Conservation (phyloP, 1,140 invertebrate genomes). For the Neocloeon triangulifer region DNA sequence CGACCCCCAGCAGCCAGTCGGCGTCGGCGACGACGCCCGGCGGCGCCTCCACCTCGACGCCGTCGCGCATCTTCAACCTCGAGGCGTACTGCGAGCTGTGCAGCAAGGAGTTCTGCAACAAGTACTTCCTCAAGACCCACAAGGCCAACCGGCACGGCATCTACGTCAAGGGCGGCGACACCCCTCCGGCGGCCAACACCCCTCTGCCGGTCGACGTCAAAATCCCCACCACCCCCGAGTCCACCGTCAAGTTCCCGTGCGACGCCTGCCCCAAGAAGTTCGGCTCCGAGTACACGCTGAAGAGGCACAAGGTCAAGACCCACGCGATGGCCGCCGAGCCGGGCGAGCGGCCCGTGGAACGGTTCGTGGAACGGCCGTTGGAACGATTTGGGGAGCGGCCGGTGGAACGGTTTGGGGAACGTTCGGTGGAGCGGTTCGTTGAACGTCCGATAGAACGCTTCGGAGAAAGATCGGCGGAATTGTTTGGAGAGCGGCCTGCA, state of each 20-base stretch:
- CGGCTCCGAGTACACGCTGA: conserved; percentile 99
- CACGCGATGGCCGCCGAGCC: conserved; percentile 27
- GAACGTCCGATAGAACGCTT: background rate
- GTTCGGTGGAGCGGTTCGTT: background rate
- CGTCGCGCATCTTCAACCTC: conserved; percentile 70
- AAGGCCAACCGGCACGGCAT: conserved; percentile 89
- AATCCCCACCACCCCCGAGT: conserved; percentile 19
- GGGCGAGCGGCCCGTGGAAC: conserved; percentile 10
- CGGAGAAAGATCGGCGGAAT: background rate
- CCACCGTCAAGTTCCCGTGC: too few species aligned
- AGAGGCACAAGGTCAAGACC: conserved; percentile 37
- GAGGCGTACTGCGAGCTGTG: conserved; percentile 93
- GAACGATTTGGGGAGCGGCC: background rate
- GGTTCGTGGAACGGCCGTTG: background rate
- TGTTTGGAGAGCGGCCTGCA: background rate
- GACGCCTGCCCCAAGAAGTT: conserved; percentile 96
- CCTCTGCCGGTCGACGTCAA: conserved; percentile 15
- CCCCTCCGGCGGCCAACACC: too few species aligned
- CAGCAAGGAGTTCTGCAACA: conserved; percentile 99
- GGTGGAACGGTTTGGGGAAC: conserved; percentile 2
- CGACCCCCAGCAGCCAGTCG: conserved; percentile 18
- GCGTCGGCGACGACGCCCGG: conserved; percentile 4
- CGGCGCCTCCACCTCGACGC: conserved; percentile 29
- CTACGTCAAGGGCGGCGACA: too few species aligned
- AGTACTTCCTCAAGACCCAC: conserved; percentile 97